Evolutionary conservation across 2,113 vertebrate genomes (phyloP).

Genomic region (Tachuris rubrigastra): DNA sequence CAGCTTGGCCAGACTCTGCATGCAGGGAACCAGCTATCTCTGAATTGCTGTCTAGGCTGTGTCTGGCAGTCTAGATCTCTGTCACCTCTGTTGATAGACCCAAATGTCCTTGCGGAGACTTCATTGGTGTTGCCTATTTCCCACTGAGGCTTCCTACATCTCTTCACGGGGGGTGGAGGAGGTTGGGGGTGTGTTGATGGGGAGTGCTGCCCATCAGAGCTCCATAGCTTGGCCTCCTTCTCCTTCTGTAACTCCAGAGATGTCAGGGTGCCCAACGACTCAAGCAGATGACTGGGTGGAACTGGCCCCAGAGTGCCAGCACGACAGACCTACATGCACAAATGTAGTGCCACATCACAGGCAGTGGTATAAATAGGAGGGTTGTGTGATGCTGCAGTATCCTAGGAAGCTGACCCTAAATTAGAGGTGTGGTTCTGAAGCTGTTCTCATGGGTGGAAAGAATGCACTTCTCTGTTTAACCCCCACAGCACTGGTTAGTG

Average conservation of each 20-base stretch:
- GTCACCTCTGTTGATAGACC: neutral
- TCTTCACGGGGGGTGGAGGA: neutral
- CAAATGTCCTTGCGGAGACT: neutral
- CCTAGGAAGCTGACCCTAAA: neutral
- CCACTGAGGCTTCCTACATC: neutral
- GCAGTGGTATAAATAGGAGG: neutral
- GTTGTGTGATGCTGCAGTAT: neutral
- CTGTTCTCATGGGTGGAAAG: neutral
- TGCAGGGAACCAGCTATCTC: neutral
- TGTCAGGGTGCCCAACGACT: neutral
- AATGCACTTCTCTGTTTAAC: neutral
- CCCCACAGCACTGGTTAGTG: neutral
- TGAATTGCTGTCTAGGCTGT: neutral
- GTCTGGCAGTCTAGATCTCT: neutral
- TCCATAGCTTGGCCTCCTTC: neutral
- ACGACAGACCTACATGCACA: neutral
- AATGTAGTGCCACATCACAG: neutral
- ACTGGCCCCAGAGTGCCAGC: neutral
- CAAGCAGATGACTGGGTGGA: neutral
- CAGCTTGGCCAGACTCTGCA: neutral
- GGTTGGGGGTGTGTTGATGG: too few relatives aligned
- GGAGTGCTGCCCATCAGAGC: neutral
- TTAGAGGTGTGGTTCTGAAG: conserved; percentile 11
- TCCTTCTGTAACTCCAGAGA: neutral
- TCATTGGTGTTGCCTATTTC: neutral